phyloP scores from a whole-genome alignment of 1,140 invertebrate species.

The Nephotettix cincticeps region DNA sequence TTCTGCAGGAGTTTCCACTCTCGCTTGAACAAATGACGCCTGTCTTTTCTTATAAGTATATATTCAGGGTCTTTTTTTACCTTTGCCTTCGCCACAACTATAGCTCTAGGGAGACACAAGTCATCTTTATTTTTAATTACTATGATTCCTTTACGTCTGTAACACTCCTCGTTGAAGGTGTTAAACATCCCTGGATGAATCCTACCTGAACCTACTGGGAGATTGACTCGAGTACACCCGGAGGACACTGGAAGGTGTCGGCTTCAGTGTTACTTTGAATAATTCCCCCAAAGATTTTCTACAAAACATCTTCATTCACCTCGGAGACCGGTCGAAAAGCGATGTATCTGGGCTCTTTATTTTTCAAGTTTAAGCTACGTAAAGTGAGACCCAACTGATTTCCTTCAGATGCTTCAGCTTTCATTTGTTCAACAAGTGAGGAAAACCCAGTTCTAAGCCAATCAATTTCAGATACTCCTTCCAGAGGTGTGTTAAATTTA shows the following conservation, averaged over 20 bases:
- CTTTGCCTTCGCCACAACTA: slow-evolving; percentile 4
- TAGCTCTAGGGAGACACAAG: too few relatives aligned
- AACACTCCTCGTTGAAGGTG: slow-evolving; percentile 7
- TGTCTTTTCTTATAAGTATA: neutral
- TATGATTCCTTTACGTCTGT: neutral
- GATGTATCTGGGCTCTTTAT: neutral
- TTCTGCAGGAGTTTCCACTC: neutral
- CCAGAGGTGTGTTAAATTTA: neutral
- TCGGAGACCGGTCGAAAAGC: neutral
- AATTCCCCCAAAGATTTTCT: neutral
- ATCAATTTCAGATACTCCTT: neutral
- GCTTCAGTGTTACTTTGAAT: neutral
- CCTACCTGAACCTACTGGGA: neutral
- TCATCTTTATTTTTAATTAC: slow-evolving; percentile 8
- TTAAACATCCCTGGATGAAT: neutral
- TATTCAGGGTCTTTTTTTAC: neutral
- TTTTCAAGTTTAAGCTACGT: neutral
- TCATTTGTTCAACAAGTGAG: neutral
- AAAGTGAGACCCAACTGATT: neutral
- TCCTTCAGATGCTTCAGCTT: neutral
- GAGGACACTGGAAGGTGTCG: neutral
- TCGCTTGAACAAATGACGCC: neutral
- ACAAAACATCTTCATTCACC: neutral
- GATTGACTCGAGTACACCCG: neutral
- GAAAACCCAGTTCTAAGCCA: neutral